Evolutionary conservation across 2,797 vertebrate species (phyloP).

Genomic region (Eospalax fontanierii): DNA sequence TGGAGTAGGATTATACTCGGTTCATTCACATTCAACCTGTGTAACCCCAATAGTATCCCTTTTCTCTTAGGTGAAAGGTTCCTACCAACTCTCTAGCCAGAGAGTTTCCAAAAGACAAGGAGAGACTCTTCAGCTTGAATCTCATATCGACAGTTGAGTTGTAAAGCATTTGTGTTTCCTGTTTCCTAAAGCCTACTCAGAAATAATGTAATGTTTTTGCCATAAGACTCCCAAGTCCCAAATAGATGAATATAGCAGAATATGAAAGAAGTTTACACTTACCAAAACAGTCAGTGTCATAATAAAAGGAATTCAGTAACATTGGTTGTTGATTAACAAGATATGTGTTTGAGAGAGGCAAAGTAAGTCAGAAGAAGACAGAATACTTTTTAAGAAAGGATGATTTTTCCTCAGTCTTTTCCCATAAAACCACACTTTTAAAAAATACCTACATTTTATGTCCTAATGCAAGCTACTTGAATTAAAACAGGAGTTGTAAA

Average conservation of each 20-base stretch:
- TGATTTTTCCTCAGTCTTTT: constrained; percentile 72
- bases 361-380: constrained; percentile 19
- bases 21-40: background rate
- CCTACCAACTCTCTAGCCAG: constrained; percentile 37
- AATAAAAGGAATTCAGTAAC: constrained; percentile 72
- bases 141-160: constrained; percentile 76
- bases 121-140: constrained; percentile 66
- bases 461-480: constrained; percentile 75
- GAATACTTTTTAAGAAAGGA: constrained; percentile 69
- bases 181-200: constrained; percentile 73
- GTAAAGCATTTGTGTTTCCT: constrained; percentile 64
- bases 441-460: constrained; percentile 77
- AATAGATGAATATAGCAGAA: constrained; percentile 82
- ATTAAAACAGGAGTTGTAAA: constrained; percentile 87
- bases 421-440: constrained; percentile 61
- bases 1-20: background rate
- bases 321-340: constrained; percentile 68
- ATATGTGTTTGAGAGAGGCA: constrained; percentile 5
- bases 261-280: constrained; percentile 83
- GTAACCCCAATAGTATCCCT: background rate
- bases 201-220: constrained; percentile 86
- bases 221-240: constrained; percentile 83
- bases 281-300: constrained; percentile 76
- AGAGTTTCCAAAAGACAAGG: constrained; percentile 45
- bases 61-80: background rate